These are phyloP conservation scores for Agraylea sexmaculata DNA, from an alignment of 1,140 invertebrate species.

Conservation along the genomic window DNA sequence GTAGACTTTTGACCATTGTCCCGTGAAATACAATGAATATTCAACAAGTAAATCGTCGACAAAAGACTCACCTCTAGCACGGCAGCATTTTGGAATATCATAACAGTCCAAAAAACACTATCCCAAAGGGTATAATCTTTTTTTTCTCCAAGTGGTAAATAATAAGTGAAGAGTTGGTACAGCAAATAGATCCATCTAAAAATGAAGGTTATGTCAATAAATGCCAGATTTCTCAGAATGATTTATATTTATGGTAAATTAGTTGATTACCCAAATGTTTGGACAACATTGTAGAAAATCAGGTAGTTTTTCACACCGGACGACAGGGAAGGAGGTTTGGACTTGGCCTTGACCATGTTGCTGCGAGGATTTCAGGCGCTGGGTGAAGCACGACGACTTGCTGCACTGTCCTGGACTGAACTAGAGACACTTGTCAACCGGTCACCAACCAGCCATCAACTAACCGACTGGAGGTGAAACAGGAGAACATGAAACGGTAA, in stretches of 20 bases:
- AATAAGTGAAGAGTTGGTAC: conserved; percentile 47
- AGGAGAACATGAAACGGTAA: no score
- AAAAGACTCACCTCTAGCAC: conserved; percentile 63
- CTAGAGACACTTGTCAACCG: no score
- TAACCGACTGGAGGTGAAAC: no score
- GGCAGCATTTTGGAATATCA: conserved; percentile 85
- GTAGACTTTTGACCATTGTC: no score
- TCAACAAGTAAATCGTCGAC: no score
- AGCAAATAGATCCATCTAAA: conserved; percentile 65
- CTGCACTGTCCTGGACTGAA: no score
- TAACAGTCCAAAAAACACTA: conserved; percentile 51
- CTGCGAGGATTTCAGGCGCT: no score
- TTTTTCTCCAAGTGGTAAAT: conserved; percentile 33
- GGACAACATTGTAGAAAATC: conserved; percentile 41
- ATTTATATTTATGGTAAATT: neutral
- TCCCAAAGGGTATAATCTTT: conserved; percentile 49
- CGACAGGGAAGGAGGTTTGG: no score
- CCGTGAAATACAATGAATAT: conserved; percentile 7
- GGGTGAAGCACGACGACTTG: no score
- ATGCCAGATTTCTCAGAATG: neutral
- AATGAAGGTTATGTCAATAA: conserved; percentile 21
- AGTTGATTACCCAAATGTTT: conserved; percentile 40
- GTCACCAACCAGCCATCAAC: no score
- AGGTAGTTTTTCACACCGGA: conserved; percentile 40
- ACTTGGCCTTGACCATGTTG: no score